A percentile compares a stretch with the other conserved stretches of the same genome.
These are phyloP conservation scores for Heliconius hewitsoni DNA, from an alignment of 1,140 invertebrate genomes.

Conservation along the genomic window DNA sequence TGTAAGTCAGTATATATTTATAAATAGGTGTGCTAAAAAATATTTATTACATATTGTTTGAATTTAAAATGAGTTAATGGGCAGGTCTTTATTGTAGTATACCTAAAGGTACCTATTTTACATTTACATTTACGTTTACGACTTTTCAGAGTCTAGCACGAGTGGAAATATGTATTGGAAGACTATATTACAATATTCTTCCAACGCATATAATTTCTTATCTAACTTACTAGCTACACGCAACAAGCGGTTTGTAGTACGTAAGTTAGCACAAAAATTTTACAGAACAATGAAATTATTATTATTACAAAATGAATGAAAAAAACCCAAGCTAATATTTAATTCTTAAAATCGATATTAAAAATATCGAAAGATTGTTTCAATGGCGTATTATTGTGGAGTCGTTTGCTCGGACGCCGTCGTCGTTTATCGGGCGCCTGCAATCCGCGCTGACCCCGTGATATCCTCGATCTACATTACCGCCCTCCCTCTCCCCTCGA, in stretches of 20 bases:
- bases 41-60: no score
- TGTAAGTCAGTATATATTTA: no score
- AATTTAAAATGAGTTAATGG: background rate
- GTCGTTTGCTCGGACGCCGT: conserved; percentile 59
- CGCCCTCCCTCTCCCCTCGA: conserved; percentile 62
- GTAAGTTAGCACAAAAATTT: conserved; percentile 33
- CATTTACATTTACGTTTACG: background rate
- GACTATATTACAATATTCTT: conserved; percentile 42
- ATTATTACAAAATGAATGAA: background rate
- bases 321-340: background rate
- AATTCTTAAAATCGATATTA: background rate
- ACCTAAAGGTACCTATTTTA: background rate
- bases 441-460: conserved; percentile 79
- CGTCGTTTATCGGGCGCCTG: conserved; percentile 75
- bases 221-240: conserved; percentile 53
- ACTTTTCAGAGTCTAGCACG: background rate
- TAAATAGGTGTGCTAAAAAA: no score
- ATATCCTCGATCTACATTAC: conserved; percentile 76
- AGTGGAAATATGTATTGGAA: no score
- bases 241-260: conserved; percentile 47
- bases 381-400: conserved; percentile 51
- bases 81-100: background rate
- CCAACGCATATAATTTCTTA: conserved; percentile 51
- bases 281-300: conserved; percentile 15
- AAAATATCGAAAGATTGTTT: conserved; percentile 32